A percentile compares a stretch with the other conserved stretches of the same genome.
These are phyloP conservation scores for Lordiphosa mommai DNA, from an alignment of 1,140 invertebrate genomes.

Conservation along the genomic window DNA sequence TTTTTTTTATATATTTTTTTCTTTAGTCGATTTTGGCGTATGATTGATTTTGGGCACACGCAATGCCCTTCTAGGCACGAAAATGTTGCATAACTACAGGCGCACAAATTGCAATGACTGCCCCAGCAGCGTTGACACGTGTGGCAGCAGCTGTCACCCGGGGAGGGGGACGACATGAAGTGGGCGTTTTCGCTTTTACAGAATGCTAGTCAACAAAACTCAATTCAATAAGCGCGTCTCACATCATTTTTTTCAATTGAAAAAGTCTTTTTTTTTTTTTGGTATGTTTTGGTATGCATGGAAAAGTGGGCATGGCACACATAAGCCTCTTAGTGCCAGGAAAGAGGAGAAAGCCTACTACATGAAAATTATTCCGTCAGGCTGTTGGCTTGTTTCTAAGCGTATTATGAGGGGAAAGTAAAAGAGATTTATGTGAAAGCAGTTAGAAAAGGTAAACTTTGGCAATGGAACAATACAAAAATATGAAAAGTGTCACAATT, in stretches of 20 bases:
- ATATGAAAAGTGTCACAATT: no score
- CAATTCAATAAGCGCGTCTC: slow-evolving; percentile 65
- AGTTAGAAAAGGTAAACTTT: slow-evolving; percentile 2
- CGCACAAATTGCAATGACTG: slow-evolving; percentile 30
- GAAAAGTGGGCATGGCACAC: neutral
- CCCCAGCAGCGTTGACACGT: slow-evolving; percentile 45
- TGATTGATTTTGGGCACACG: slow-evolving; percentile 64
- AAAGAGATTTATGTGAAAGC: neutral
- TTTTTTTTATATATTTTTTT: slow-evolving; percentile 36
- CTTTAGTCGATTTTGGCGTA: slow-evolving; percentile 64
- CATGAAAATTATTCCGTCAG: slow-evolving; percentile 34
- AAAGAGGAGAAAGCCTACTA: slow-evolving; percentile 17
- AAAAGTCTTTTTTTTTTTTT: slow-evolving; percentile 8
- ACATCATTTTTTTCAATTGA: slow-evolving; percentile 31
- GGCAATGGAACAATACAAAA: no score
- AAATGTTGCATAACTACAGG: slow-evolving; percentile 62
- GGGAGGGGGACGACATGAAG: neutral
- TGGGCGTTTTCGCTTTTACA: slow-evolving; percentile 13
- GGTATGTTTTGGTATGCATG: slow-evolving; percentile 6
- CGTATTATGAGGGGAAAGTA: slow-evolving; percentile 40
- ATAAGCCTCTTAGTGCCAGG: neutral
- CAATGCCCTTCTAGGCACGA: slow-evolving; percentile 42
- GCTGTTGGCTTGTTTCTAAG: slow-evolving; percentile 46
- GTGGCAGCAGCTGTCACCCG: slow-evolving; percentile 52
- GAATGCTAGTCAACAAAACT: slow-evolving; percentile 67